Evolutionary conservation across 1,140 invertebrate species (phyloP), one percentile per base, ranked within the genome.

Genomic region (Ladona fulva): DNA sequence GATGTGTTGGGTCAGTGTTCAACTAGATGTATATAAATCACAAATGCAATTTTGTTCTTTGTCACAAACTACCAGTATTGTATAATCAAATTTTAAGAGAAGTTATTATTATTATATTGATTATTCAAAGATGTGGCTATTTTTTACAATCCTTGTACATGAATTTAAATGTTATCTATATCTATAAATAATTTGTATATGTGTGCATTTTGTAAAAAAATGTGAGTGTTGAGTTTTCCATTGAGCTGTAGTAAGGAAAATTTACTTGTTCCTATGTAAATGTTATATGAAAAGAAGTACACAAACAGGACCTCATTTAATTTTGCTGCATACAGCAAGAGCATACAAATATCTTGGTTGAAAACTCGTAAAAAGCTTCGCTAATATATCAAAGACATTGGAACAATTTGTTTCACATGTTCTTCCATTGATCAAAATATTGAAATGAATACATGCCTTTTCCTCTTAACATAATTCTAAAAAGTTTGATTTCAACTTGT

Each of bases 81-180:
- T 52, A 66, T 66, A 66, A 66, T 6, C 52, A 66, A 66, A 66
- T 66, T 66, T 66, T 1, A 66, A 66, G 52, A 66, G 52, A 66
- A 12, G 52, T 66, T 66, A 66, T 66, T 66, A 66, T 37, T 37
- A 37, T 66, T 66, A 66, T 66, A 66, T 66, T 66, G 52, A 66
- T 66, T 66, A 66, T 66, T 66, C 52, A 66, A 22, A 66, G 52
- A 66, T 66, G 52, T 66, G 52, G 52, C 52, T 66, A 66, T 66
- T 66, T 66, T 66, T 66, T 66, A 66, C 52, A 66, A 66, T 6
- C 52, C 52, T 66, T 66, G 52, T 66, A 66, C 52, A 66, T 66
- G 52, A 66, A 66, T 66, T 66, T 66, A 66, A 66, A 66, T 66
- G 52, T 66, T 66, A 66, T 66, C 52, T 66, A 66, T 66, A 66